These are phyloP conservation scores for Apamea anceps DNA, from an alignment of 2,888 invertebrate species.

Conservation along the genomic window DNA sequence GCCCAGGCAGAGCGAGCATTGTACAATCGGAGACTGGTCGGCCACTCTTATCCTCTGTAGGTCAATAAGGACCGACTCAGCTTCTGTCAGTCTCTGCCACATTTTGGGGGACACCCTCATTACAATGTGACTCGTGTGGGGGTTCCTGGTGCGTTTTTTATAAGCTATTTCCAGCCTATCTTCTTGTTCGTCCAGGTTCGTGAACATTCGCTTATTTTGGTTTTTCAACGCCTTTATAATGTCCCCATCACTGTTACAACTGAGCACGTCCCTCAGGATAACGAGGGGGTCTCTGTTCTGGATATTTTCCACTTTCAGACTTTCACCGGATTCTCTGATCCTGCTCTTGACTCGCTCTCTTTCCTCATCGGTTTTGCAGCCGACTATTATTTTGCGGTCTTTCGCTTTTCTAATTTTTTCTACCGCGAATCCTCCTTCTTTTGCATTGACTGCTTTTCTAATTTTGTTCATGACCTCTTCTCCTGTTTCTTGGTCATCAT, in stretches of 20 bases:
- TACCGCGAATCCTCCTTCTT: not conserved
- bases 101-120: not conserved
- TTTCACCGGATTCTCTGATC: not conserved
- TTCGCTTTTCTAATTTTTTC: not conserved
- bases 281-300: too few relatives aligned
- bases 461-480: too few relatives aligned
- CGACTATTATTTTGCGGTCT: not conserved
- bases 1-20: too few relatives aligned
- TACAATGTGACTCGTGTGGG: not conserved
- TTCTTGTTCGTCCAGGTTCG: not conserved
- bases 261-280: too few relatives aligned
- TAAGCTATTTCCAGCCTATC: not conserved
- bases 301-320: too few relatives aligned
- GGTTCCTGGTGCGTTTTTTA: not conserved
- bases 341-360: not conserved
- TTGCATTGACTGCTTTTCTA: too few relatives aligned
- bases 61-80: too few relatives aligned
- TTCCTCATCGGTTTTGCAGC: not conserved
- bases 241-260: not conserved
- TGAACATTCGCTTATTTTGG: not conserved
- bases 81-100: not conserved
- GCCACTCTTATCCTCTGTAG: too few relatives aligned
- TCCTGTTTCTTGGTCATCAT: too few relatives aligned
- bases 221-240: not conserved
- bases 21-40: too few relatives aligned